Percentiles rank a stretch among this genome's conserved stretches.
Evolutionary conservation across 2,797 vertebrate genomes (phyloP).

Genomic region (Loris lydekkerianus): DNA sequence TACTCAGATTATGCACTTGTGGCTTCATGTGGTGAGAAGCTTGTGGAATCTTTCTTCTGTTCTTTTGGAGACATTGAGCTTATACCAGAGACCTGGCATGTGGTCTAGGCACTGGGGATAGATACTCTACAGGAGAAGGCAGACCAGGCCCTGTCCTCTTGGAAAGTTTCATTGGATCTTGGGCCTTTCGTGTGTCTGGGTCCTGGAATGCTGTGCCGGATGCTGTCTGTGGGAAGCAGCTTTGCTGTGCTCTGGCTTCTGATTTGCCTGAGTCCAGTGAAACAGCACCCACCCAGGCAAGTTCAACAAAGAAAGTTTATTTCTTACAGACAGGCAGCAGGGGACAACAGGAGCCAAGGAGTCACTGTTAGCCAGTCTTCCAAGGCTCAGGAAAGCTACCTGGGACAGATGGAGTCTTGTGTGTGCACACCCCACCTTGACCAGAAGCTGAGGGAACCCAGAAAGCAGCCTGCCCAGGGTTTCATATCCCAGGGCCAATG

Average conservation of each 20-base stretch:
- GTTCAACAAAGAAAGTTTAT: neutral
- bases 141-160: slow-evolving; percentile 1
- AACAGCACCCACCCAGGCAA: no score
- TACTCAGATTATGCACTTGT: neutral
- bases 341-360: neutral
- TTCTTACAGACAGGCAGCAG: neutral
- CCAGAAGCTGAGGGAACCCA: neutral
- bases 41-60: neutral
- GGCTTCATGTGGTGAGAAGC: neutral
- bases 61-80: neutral
- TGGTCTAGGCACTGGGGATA: neutral
- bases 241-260: neutral
- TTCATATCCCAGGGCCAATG: neutral
- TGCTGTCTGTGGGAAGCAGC: neutral
- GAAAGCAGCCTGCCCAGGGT: neutral
- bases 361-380: neutral
- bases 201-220: neutral
- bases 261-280: neutral
- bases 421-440: neutral
- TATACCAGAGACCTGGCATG: rapidly evolving
- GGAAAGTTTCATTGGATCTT: neutral
- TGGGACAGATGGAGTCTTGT: neutral
- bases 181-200: neutral
- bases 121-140: neutral
- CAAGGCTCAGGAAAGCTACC: neutral